Evolutionary conservation across 1,140 invertebrate genomes (phyloP), one percentile per base, ranked within the genome.

Genomic region (Lepidurus packardi): DNA sequence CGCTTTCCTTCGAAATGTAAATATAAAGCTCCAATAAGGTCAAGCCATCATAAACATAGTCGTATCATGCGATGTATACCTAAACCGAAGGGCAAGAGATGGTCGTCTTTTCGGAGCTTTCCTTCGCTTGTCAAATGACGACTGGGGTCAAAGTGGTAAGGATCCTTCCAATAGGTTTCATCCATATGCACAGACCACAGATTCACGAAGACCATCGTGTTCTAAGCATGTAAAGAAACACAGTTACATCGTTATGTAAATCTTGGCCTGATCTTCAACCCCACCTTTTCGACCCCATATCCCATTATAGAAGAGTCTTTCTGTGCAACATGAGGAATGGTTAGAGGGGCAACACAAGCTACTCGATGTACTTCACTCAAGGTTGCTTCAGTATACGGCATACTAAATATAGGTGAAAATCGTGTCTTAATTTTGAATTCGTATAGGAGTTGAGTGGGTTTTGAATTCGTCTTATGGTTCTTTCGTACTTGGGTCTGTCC

Each of bases 191-290:
- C 88, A 75, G 89, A 89, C 78, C 91, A 90, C 81, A 93, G 91
- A 83, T 94, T 96, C n/a, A 90, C 90, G 7, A 95, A 88, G 0
- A 96, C 89, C 88, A 94, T 93, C 25, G 93, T 92, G 79, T 93
- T 91, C 90, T 93, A 82, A 11, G 11, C 41, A 42, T 7, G 1
- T 11, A 76, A 25, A 76, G 21, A 76, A 76, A 44, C 45, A 24
- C 5, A 44, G 16, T 44, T 10, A 76, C 13, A 76, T n/a, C 24
- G 4, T 42, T 13, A 43, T 13, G 24, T 25, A 76, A 21, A n/a
- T 24, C 7, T 45, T 43, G n/a, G 43, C 34, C 41, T 7, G 75
- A 8, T 13, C 16, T 44, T 43, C 10, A 76, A 76, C 80, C 65
- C 83, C 85, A 92, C 91, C 86, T 92, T 88, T 2, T 91, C 91